Conservation (phyloP, 2,797 vertebrate species). For the Gymnoscopelus microlampas region DNA sequence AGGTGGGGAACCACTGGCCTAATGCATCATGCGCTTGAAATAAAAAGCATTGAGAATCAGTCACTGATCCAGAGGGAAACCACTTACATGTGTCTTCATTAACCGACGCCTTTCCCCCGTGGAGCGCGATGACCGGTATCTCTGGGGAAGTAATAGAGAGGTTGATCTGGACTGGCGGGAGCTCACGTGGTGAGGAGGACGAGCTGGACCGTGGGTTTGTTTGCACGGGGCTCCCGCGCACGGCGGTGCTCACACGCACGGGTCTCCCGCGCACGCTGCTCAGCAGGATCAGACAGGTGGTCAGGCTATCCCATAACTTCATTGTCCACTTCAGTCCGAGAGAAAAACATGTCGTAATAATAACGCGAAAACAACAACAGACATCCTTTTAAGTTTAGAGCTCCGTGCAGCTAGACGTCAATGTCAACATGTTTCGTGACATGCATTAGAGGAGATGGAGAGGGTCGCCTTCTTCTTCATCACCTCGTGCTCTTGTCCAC, state of each 20-base stretch:
- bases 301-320: slow-evolving; percentile 81
- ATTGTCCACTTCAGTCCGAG: slow-evolving; percentile 73
- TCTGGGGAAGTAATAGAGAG: slow-evolving; percentile 37
- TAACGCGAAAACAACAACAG: slow-evolving; percentile 43
- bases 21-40: not conserved
- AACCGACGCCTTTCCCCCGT: slow-evolving; percentile 26
- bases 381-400: slow-evolving; percentile 35
- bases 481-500: not conserved
- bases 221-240: slow-evolving; percentile 19
- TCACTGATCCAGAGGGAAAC: not conserved
- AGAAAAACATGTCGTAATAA: slow-evolving; percentile 65
- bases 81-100: slow-evolving; percentile 56
- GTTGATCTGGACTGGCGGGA: slow-evolving; percentile 54
- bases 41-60: not conserved
- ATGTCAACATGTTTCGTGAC: too few species aligned
- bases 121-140: not conserved
- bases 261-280: slow-evolving; percentile 57
- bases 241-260: not conserved
- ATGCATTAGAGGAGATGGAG: too few species aligned
- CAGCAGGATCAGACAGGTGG: slow-evolving; percentile 77
- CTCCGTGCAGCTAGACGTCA: too few species aligned
- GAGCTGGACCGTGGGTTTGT: slow-evolving; percentile 14
- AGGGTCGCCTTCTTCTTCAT: not conserved
- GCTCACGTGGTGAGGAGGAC: slow-evolving; percentile 24
- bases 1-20: too few species aligned